These are phyloP conservation scores for Chlorodrepanis virens DNA, from an alignment of 2,113 vertebrate species.

Conservation along the genomic window DNA sequence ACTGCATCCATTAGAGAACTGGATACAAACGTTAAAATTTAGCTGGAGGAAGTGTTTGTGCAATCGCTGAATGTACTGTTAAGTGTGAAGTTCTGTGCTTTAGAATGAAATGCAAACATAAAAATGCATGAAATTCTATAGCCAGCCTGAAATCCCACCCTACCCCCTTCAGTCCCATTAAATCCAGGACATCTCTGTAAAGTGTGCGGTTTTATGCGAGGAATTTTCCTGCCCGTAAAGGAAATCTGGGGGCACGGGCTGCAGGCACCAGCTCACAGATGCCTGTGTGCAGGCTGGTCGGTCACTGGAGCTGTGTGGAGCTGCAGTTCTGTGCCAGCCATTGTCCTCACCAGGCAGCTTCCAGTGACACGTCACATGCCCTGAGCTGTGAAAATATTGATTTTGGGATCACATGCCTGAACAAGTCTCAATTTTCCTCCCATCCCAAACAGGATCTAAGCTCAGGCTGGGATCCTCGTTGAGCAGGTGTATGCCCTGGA, in stretches of 20 bases:
- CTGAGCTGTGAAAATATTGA: conserved; percentile 47
- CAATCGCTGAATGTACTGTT: neutral
- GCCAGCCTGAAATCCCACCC: neutral
- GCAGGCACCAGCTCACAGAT: neutral
- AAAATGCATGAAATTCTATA: neutral
- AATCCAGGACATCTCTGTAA: neutral
- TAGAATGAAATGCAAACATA: neutral
- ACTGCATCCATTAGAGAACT: neutral
- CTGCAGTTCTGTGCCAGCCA: neutral
- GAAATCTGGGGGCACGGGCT: neutral
- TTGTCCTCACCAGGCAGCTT: neutral
- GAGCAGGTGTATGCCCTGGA: neutral
- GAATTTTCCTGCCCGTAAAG: neutral
- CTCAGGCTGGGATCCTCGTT: neutral
- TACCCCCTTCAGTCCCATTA: neutral
- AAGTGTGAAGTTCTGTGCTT: neutral
- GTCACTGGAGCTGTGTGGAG: neutral
- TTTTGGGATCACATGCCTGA: conserved; percentile 11
- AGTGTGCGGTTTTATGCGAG: neutral
- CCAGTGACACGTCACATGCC: neutral
- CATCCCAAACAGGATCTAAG: neutral
- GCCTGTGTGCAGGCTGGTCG: neutral
- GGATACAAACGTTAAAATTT: neutral
- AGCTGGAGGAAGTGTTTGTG: neutral
- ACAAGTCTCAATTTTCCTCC: conserved; percentile 9